A percentile compares a stretch with the other conserved stretches of the same genome.
Evolutionary conservation across 2,797 vertebrate species (phyloP).

Genomic region (Myotis myotis): DNA sequence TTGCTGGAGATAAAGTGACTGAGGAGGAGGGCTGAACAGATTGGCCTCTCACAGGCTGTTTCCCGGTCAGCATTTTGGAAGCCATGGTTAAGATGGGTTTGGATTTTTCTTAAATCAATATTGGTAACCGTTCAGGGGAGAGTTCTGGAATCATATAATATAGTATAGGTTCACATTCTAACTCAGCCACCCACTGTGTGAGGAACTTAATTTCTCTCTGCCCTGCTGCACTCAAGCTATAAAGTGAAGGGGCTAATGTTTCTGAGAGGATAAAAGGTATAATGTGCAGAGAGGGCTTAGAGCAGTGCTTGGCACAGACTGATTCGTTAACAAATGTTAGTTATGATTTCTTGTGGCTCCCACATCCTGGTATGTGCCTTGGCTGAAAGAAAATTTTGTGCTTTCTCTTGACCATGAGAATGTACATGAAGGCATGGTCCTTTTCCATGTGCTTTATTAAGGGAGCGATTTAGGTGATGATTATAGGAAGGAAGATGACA

Average conservation of each 20-base stretch:
- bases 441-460: not conserved
- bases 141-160: not conserved
- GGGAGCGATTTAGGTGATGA: not conserved
- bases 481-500: not conserved
- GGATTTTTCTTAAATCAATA: not conserved
- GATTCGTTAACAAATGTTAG: not conserved
- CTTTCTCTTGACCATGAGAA: constrained; percentile 22
- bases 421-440: not conserved
- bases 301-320: not conserved
- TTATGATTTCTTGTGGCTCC: not conserved
- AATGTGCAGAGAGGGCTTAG: not conserved
- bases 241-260: not conserved
- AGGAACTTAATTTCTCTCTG: not conserved
- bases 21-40: not conserved
- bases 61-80: constrained; percentile 11
- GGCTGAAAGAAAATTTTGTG: not conserved
- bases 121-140: not conserved
- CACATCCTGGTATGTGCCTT: not conserved
- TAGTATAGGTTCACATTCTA: not conserved
- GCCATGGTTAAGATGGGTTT: not conserved
- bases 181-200: not conserved
- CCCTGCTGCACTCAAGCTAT: not conserved
- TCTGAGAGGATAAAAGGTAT: not conserved
- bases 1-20: not conserved
- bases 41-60: not conserved